Evolutionary conservation across 2,888 invertebrate genomes (phyloP), one percentile per base, ranked within the genome.

Genomic region (Hirtodrosophila duncani): DNA sequence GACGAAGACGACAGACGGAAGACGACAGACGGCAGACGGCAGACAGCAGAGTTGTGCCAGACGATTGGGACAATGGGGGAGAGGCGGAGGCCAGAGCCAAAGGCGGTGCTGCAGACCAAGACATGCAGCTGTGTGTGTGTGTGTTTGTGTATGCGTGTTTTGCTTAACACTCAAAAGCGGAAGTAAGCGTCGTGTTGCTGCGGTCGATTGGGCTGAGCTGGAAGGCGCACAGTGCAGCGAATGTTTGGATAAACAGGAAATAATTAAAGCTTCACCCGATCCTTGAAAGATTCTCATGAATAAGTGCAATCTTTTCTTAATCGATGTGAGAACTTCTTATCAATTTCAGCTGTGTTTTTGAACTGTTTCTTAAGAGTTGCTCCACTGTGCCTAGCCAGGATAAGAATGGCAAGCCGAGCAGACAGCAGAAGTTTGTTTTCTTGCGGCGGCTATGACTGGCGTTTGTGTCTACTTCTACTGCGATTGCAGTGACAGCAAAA

Each of bases 141-240:
- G 27, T 37, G 9, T 43, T 14, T 41, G 29, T 33, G 34, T 51
- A 36, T 49, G 21, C 62, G 52, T 61, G 58, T 64, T 44, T 80
- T 80, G 72, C 57, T 80, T 71, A 72, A 72, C 72, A 80, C 80
- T 72, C 63, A 68, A 71, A 80, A 77, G 72, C 72, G 72, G 80
- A 72, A 72, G 80, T 80, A 71, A 72, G 80, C 72, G 71, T 63
- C 80, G 53, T 75, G 67, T 67, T 42, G 50, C 61, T 71, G 71
- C 48, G 71, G 71, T 79, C 44, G 48, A 36, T n/a, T n/a, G n/a
- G 53, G 46, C 39, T 60, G 64, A 31, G 48, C 10, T 8, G 34
- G 17, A 20, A 31, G 39, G 24, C 17, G 43, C 11, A 7, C 8
- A 20, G 37, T 49, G 46, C 41, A 18, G 18, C 29, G 44, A 21